Base-by-base conservation (phyloP, 2,113 vertebrate genomes). In the Apodemus sylvaticus region DNA sequence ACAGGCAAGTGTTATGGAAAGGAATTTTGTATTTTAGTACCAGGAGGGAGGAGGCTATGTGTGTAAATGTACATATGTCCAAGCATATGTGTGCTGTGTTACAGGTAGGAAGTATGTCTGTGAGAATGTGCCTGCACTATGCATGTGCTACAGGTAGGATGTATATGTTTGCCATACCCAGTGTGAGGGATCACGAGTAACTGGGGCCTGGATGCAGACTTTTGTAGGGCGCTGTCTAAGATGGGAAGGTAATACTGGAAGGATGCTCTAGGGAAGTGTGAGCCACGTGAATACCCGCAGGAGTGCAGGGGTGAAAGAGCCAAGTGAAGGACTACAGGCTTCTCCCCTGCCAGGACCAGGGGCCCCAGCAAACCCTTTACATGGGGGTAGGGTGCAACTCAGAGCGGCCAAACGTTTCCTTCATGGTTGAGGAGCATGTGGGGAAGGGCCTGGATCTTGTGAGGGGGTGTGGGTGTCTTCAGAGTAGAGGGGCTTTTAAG, bases 361-460 rank as follows among this genome's bases (percentile, higher is more conserved):
- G 77, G 2, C 24, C 62, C 26, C n/a, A 45, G 66, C 31, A 7
- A 48, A 16, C 34, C 2, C 39, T 29, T 45, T 64, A 39, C 16
- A 24, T 79, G 60, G 36, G 39, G 77, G 42, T 48, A 55, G 53
- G 76, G 55, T 29, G n/a, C n/a, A 64, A 64, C 58, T 26, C 31
- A 4, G 26, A 58, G 26, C 1, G 64, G 82, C n/a, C 58, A 62
- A 42, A 83, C 42, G 58, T 42, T 17, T 42, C n/a, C 58, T 62
- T 17, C 55, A 42, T 58, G n/a, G 79, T 71, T 71, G 73, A 62
- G 55, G 34, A 62, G n/a, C 48, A 53, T 11, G 3, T 9, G 1
- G 31, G 24, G 7, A 20, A 31, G 73, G 36, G 4, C 0, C 7
- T 31, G 60, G 3, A 3, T 31, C 6, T n/a, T 26, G 3, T 19